phyloP scores from a whole-genome alignment of 2,888 invertebrate genomes.

The Sycophila texana region DNA sequence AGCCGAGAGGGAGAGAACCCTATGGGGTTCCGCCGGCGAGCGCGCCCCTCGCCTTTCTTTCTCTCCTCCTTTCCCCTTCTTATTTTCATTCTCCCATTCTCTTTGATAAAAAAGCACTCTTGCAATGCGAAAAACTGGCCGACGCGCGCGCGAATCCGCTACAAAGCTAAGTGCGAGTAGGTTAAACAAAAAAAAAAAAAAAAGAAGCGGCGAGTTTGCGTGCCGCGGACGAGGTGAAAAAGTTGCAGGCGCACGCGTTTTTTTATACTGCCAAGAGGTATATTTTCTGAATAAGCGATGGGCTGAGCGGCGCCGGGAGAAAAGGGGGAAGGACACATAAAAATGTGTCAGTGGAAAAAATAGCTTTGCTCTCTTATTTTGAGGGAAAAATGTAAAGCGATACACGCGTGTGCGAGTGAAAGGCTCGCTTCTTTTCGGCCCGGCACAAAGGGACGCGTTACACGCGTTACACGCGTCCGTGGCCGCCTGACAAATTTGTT shows the following conservation, averaged over 20 bases:
- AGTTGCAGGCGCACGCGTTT: neutral
- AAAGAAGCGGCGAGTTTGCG: constrained; percentile 6
- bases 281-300: neutral
- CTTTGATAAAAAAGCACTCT: constrained; percentile 31
- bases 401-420: constrained; percentile 30
- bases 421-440: neutral
- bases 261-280: neutral
- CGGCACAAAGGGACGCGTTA: constrained; percentile 59
- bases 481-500: constrained; percentile 70
- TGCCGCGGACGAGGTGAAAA: constrained; percentile 11
- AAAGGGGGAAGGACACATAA: constrained; percentile 38
- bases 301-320: neutral
- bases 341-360: constrained; percentile 50
- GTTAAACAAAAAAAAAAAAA: neutral
- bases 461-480: constrained; percentile 64
- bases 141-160: constrained; percentile 3
- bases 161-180: constrained; percentile 10
- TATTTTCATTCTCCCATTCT: constrained; percentile 26
- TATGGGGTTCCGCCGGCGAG: constrained; percentile 8
- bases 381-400: constrained; percentile 39
- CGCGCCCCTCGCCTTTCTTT: constrained; percentile 25
- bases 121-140: constrained; percentile 21
- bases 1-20: neutral
- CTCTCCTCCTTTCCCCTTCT: constrained; percentile 14
- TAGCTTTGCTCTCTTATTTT: neutral